Evolutionary conservation across 2,888 invertebrate genomes (phyloP).

Genomic region (Tortrix viridana): DNA sequence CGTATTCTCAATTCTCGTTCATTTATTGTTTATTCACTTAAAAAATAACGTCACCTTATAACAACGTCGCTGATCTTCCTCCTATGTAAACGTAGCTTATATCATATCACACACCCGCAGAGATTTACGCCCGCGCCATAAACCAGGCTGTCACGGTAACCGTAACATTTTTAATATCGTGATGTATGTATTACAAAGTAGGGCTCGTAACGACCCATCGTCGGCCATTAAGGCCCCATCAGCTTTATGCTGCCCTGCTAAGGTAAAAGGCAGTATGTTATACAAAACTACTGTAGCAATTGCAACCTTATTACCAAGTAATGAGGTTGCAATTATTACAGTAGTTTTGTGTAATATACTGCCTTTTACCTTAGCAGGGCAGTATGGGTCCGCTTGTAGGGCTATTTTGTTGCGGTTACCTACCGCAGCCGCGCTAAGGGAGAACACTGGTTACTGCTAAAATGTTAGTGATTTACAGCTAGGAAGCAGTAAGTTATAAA

Average conservation of each 20-base stretch:
- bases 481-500: no score
- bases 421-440: slow-evolving; percentile 47
- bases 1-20: no score
- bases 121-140: slow-evolving; percentile 31
- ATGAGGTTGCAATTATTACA: no score
- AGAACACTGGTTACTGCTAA: no score
- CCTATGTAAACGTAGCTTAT: neutral
- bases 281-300: no score
- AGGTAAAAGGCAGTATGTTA: no score
- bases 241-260: no score
- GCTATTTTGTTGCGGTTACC: slow-evolving; percentile 47
- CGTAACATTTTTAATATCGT: slow-evolving; percentile 27
- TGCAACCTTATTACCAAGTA: no score
- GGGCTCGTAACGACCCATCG: slow-evolving; percentile 46
- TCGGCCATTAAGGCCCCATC: slow-evolving; percentile 55
- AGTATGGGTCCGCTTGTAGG: slow-evolving; percentile 53
- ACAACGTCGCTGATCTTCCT: neutral
- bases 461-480: no score
- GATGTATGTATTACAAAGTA: slow-evolving; percentile 49
- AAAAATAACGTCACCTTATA: neutral
- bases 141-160: slow-evolving; percentile 33
- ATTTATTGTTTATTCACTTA: no score
- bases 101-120: neutral
- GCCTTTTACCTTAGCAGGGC: no score
- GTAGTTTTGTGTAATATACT: no score